Evolutionary conservation across 2,797 vertebrate species (phyloP), one percentile per base, ranked within the genome.

Genomic region (Heterohyrax brucei): DNA sequence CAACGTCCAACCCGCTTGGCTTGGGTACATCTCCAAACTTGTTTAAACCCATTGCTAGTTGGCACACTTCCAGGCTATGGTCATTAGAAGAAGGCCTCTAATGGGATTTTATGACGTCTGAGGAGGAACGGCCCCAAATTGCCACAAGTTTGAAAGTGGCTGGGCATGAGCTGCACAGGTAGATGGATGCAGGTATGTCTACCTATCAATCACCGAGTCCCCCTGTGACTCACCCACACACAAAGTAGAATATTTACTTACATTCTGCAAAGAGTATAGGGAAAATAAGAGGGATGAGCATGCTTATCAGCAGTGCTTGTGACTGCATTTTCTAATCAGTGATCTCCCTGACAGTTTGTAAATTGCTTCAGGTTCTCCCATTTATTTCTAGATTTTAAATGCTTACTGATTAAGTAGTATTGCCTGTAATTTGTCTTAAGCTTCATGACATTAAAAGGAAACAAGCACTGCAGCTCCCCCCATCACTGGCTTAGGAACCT

Each of bases 281-380:
- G 50, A 53, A 91, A 94, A 82, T 66, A 78, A 87, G n/a, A 89
- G n/a, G 24, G 48, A 91, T 77, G 59, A 39, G 19, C 14, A 61
- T 79, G 77, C 61, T 96, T 81, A 87, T 93, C 62, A 87, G 79
- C 95, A 95, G 24, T 78, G 46, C 46, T 68, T 81, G 73, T 95
- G 91, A 92, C 78, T 95, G 28, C 48, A 59, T 97, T 97, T 97
- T 92, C 93, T 33, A 92, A 87, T 92, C 93, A 95, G 79, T 94
- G 94, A 93, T 83, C 96, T 96, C 62, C 59, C 91, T 96, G 91
- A 95, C 95, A 97, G 80, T 93, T 96, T 93, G 89, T 88, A 97
- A 98, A 96, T 97, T 96, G 94, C 92, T 94, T 90, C 70, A 87
- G 64, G 53, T 92, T 86, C 87, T 83, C 82, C 78, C 78, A 95